Evolutionary conservation across 2,888 invertebrate genomes (phyloP), one percentile per base, ranked within the genome.

Genomic region (Caenorhabditis japonica): DNA sequence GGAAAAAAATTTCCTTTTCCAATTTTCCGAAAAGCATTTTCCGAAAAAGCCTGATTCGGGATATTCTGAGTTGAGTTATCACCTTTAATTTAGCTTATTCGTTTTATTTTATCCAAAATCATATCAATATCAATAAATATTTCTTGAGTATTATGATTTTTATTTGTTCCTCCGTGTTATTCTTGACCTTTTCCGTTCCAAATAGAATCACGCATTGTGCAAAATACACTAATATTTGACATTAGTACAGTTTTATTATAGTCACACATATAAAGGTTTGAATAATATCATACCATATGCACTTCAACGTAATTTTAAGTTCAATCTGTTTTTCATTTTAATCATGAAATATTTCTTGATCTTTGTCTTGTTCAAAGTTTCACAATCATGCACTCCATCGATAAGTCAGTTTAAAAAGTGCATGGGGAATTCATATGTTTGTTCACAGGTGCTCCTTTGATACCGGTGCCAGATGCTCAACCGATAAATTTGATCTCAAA

Each of bases 181-280:
- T n/a, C n/a, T n/a, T n/a, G n/a, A n/a, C n/a, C n/a, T n/a, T n/a
- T n/a, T n/a, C n/a, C n/a, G n/a, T n/a, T n/a, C n/a, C n/a, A n/a
- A n/a, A n/a, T n/a, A n/a, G n/a, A n/a, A n/a, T n/a, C n/a, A n/a
- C n/a, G n/a, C n/a, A n/a, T 30, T 30, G 30, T 30, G 30, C 30
- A 30, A 30, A 30, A 30, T 30, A 10, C 7, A 30, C 33, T 21
- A 46, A 39, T 53, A 46, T 38, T 46, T 30, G 33, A 13, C 15
- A 17, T 13, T 7, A 55, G 47, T 64, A 55, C 41, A 49, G 64
- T 55, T 62, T 53, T 39, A 61, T 41, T 25, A 58, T 43, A 19
- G 34, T 27, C 5, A 3, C 23, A 46, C 25, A 19, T 21, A 41
- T 41, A n/a, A 12, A 3, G n/a, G 12, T 12, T 21, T 4, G 4